Evolutionary conservation across 2,113 vertebrate genomes (phyloP).

Genomic region (Gavia stellata): DNA sequence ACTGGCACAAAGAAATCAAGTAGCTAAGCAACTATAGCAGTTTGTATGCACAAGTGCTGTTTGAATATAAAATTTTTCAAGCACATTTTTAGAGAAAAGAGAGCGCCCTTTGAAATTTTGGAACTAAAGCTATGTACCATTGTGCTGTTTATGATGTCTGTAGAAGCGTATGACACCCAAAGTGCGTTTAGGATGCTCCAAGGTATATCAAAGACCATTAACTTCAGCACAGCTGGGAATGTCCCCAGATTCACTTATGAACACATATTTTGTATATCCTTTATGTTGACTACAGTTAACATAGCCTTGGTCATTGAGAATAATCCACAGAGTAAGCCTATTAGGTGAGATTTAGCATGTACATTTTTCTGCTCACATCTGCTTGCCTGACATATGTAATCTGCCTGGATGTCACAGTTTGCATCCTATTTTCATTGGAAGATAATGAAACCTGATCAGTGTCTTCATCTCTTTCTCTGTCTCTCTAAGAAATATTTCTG

Average conservation of each 20-base stretch:
- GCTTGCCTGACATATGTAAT: slow-evolving; percentile 44
- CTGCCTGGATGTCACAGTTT: slow-evolving; percentile 49
- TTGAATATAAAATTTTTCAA: neutral
- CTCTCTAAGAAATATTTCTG: slow-evolving; percentile 3
- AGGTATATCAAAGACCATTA: slow-evolving; percentile 12
- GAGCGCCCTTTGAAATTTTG: neutral
- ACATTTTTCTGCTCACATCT: slow-evolving; percentile 50
- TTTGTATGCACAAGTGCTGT: neutral
- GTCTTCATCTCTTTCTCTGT: slow-evolving; percentile 2
- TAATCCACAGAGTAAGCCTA: slow-evolving; percentile 47
- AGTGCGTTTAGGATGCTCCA: neutral
- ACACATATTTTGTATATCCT: neutral
- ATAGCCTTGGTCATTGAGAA: slow-evolving; percentile 10
- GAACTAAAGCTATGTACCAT: neutral
- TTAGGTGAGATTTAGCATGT: slow-evolving; percentile 50
- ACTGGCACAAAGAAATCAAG: neutral
- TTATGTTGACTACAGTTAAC: neutral
- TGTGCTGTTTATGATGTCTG: neutral
- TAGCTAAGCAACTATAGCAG: neutral
- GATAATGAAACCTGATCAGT: slow-evolving; percentile 27
- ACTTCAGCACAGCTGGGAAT: neutral
- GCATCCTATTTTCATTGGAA: slow-evolving; percentile 25
- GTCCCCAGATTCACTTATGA: neutral
- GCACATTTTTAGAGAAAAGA: neutral
- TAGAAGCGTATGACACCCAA: neutral